A percentile compares a stretch with the other conserved stretches of the same genome.
Evolutionary conservation across 2,113 vertebrate species (phyloP).

Genomic region (Willisornis vidua): DNA sequence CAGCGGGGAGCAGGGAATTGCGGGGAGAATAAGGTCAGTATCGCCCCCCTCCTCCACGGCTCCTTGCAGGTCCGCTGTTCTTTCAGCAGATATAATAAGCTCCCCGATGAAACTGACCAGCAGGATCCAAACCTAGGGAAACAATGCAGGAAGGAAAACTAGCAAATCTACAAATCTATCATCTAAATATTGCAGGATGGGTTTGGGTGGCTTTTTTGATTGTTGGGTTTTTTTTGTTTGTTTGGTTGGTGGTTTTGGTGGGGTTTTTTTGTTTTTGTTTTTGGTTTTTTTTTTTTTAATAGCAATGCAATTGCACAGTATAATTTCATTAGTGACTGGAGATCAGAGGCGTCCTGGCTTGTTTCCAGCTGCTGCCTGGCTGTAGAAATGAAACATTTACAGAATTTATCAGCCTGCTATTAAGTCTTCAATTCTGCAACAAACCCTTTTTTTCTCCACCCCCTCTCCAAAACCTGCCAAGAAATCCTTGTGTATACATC

Average conservation of each 20-base stretch:
- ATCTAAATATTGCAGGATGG: not conserved
- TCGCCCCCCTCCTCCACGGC: accelerated
- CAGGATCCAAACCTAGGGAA: not conserved
- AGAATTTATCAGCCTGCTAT: not conserved
- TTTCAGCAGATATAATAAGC: not conserved
- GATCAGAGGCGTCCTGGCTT: not conserved
- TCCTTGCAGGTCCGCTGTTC: not conserved
- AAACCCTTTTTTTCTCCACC: not conserved
- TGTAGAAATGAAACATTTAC: not conserved
- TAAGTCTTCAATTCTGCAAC: not conserved
- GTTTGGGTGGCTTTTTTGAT: too few relatives aligned
- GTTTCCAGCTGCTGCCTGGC: not conserved
- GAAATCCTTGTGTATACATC: not conserved
- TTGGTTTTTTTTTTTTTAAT: not conserved
- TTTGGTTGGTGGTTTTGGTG: too few relatives aligned
- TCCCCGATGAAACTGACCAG: not conserved
- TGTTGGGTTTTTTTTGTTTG: not conserved
- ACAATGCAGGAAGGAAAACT: not conserved
- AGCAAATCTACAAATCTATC: not conserved
- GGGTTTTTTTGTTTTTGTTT: not conserved
- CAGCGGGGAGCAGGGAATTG: accelerated
- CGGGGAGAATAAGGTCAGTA: not conserved
- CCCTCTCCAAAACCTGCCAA: not conserved
- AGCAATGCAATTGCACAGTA: not conserved
- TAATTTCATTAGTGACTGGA: not conserved